Base-by-base conservation (phyloP, 2,113 vertebrate genomes). In the Cygnus buccinator region DNA sequence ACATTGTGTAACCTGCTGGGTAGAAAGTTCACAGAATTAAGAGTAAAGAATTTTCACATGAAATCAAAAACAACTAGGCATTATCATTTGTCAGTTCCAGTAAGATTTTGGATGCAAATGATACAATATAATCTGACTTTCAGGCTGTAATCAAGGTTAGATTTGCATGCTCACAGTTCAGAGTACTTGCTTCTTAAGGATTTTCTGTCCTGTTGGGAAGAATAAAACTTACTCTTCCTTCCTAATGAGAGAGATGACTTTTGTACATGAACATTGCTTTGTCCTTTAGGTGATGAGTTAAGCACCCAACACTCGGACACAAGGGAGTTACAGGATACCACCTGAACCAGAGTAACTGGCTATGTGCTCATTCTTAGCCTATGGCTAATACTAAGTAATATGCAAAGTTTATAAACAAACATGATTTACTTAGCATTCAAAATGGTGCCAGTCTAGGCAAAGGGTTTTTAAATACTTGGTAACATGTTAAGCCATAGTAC, bases 61-160 rank as follows among this genome's bases (percentile, higher is more conserved):
- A 79, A 90, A 80, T 46, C 31, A 85, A 83, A 75, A 75, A 52
- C 17, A 80, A 84, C 11, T 52, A 48, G 90, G 37, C 35, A 78
- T 25, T 71, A 13, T n/a, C 43, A 65, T 75, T 84, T 87, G 31
- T 52, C 31, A 65, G 33, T 31, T 87, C 58, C 65, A 57, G 75
- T 89, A 82, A 84, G 26, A 82, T 7, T 76, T 66, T 0, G 0
- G 20, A 87, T 84, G 74, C 77, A 89, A 92, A 82, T 44, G 19
- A n/a, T 16, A 57, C n/a, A 35, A 78, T 25, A 76, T 25, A 87
- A 95, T 94, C 72, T 86, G 65, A 67, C 82, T 96, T 94, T 67
- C 59, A 96, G 84, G 92, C 61, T 54, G 46, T 43, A 96, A 84
- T 81, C 79, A 84, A 5, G 11, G 1, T 68, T 93, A 35, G 55